Evolutionary conservation across 2,888 invertebrate genomes (phyloP), one percentile per base, ranked within the genome.

Genomic region (Hemithea aestivaria): DNA sequence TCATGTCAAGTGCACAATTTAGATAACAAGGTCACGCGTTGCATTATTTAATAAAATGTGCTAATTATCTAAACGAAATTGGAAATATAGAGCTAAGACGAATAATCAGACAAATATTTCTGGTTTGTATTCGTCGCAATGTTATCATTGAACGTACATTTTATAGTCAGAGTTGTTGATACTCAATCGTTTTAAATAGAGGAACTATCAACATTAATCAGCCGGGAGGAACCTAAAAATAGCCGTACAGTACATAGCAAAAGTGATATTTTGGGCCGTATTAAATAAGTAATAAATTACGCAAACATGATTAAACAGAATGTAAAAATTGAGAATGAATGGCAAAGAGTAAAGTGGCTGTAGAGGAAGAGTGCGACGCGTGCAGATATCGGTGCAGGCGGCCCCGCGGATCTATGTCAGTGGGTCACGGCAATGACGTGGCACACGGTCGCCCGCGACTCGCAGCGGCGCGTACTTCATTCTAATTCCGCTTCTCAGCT

Each of bases 351-450:
- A 67, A 67, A 68, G 70, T 67, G 69, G 70, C 66, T 68, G 68
- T 64, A 62, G 67, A 73, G 74, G 74, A 73, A 75, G 74, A 73
- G 72, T 69, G 70, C 70, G 74, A 70, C 73, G 79, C 80, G 81
- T 82, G 79, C 81, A 81, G 80, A 77, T 79, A 79, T 79, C 79
- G 80, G 74, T 78, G 84, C 84, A 83, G 78, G 82, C 84, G 85
- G 88, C 89, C 87, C 88, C 85, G 85, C 82, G 82, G 84, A 91
- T 83, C 88, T 90, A 78, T 90, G 91, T 90, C 90, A 90, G 90
- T 91, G 88, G 91, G 90, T 90, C 91, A 90, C 88, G 87, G 84
- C 89, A 89, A 90, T 90, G 90, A 88, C 88, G 88, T 85, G 83
- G 87, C 87, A 81, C 83, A 83, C 78, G 87, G 85, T 78, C 82